A percentile compares a stretch with the other conserved stretches of the same genome.
These are phyloP conservation scores for Hypotaenidia okinawae DNA, from an alignment of 2,797 vertebrate genomes.

Conservation along the genomic window DNA sequence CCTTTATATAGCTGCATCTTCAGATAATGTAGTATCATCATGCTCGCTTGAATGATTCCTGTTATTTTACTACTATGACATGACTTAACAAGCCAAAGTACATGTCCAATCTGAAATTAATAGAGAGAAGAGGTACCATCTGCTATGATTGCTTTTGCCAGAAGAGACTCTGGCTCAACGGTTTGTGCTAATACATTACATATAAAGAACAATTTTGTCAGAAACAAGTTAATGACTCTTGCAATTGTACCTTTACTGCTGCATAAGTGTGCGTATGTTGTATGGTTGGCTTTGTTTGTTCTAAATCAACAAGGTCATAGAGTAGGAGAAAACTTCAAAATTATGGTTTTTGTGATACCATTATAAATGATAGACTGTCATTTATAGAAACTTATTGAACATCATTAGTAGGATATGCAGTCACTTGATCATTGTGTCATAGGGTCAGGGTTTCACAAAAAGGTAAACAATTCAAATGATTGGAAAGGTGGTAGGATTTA, in stretches of 20 bases:
- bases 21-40: conserved; percentile 26
- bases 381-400: not conserved
- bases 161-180: conserved; percentile 69
- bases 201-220: conserved; percentile 61
- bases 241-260: conserved; percentile 35
- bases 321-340: not conserved
- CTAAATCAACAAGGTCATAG: conserved; percentile 6
- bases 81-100: conserved; percentile 74
- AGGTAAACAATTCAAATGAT: not conserved
- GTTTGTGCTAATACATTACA: conserved; percentile 64
- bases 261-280: not conserved
- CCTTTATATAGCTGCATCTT: conserved; percentile 12
- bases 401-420: not conserved
- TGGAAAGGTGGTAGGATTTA: not conserved
- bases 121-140: conserved; percentile 74
- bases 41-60: conserved; percentile 58
- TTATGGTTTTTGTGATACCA: not conserved
- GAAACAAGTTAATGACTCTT: conserved; percentile 69
- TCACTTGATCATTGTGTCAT: not conserved
- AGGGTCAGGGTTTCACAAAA: not conserved
- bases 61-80: conserved; percentile 67
- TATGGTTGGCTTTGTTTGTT: not conserved
- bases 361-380: not conserved
- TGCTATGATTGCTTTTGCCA: conserved; percentile 73
- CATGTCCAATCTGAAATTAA: conserved; percentile 74